These are phyloP conservation scores for Corydoras sp. DNA, from an alignment of 2,113 vertebrate genomes.

Conservation along the genomic window DNA sequence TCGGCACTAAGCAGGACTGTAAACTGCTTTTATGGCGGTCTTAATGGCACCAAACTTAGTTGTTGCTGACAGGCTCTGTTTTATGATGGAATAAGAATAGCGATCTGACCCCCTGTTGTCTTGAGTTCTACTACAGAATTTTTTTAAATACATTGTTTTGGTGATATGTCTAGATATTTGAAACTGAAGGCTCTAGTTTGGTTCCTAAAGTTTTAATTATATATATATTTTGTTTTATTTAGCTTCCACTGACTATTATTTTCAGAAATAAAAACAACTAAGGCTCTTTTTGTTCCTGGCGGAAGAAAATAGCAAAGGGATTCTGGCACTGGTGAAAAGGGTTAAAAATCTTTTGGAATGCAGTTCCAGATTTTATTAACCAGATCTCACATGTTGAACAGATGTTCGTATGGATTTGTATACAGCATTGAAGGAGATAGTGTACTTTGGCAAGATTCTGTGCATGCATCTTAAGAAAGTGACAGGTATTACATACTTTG, in stretches of 20 bases:
- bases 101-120: constrained; percentile 44
- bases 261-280: not conserved
- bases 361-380: constrained; percentile 16
- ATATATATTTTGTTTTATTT: not conserved
- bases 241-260: not conserved
- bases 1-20: constrained; percentile 50
- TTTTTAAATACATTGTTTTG: not conserved
- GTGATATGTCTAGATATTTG: no score
- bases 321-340: not conserved
- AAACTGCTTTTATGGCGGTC: constrained; percentile 59
- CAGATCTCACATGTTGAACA: constrained; percentile 29
- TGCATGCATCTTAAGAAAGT: not conserved
- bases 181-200: not conserved
- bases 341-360: not conserved
- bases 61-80: constrained; percentile 43
- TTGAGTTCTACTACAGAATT: not conserved
- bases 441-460: constrained; percentile 6
- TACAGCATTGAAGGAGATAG: constrained; percentile 12
- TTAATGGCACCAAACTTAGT: constrained; percentile 45
- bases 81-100: constrained; percentile 56
- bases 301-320: not conserved
- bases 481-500: not conserved
- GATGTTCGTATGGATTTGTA: constrained; percentile 23
- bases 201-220: not conserved
- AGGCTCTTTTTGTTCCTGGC: not conserved